A percentile compares a stretch with the other conserved stretches of the same genome.
phyloP scores from a whole-genome alignment of 1,140 invertebrate species.

The Saccostrea echinata region DNA sequence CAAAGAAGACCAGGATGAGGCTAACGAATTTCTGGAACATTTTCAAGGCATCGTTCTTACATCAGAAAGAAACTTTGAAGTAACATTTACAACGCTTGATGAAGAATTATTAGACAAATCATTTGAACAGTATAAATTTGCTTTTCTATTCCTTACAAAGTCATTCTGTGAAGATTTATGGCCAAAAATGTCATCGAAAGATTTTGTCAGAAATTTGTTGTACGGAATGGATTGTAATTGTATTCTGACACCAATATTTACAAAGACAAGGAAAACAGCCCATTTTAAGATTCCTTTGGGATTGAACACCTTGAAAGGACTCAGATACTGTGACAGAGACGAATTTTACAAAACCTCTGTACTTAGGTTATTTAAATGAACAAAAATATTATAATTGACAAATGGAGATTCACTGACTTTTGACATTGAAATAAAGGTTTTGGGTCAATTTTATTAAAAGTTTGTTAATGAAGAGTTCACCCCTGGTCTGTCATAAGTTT shows the following conservation, averaged over 20 bases:
- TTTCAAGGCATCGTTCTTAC: background rate
- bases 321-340: slow-evolving; percentile 3
- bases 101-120: background rate
- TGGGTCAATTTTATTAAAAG: too few species aligned
- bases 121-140: background rate
- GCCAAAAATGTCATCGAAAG: background rate
- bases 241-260: background rate
- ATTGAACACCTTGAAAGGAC: background rate
- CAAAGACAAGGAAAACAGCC: background rate
- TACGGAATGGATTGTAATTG: background rate
- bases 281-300: background rate
- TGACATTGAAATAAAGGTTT: too few species aligned
- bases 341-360: background rate
- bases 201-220: background rate
- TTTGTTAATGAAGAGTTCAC: too few species aligned
- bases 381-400: too few species aligned
- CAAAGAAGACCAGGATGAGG: background rate
- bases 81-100: background rate
- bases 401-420: too few species aligned
- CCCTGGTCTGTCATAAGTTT: too few species aligned
- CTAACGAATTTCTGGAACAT: background rate
- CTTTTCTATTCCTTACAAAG: background rate
- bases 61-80: background rate
- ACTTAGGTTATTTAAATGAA: too few species aligned
- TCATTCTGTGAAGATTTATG: slow-evolving; percentile 13